Conservation (phyloP, 2,888 invertebrate genomes). For the Epiblema foenella region DNA sequence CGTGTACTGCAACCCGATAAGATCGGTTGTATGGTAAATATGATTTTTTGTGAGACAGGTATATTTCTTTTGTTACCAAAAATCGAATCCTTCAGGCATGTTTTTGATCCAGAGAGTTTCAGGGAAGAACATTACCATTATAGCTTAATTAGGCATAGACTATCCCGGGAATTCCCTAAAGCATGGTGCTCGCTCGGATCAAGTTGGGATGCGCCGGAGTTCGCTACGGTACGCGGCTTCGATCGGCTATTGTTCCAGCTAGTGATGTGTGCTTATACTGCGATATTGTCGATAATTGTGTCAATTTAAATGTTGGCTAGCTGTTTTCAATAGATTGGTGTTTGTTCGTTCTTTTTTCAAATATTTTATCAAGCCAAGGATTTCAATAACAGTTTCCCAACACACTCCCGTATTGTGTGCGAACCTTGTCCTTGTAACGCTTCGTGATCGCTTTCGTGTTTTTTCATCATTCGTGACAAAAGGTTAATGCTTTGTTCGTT, state of each 20-base stretch:
- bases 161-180: slow-evolving; percentile 44
- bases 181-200: slow-evolving; percentile 56
- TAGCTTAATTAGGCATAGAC: neutral
- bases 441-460: slow-evolving; percentile 40
- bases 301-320: too few relatives aligned
- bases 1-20: neutral
- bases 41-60: neutral
- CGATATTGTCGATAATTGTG: slow-evolving; percentile 55
- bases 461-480: slow-evolving; percentile 38
- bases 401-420: slow-evolving; percentile 32
- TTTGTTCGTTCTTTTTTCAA: neutral
- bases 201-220: slow-evolving; percentile 71
- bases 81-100: too few relatives aligned
- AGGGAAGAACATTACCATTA: neutral
- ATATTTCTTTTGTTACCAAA: too few relatives aligned
- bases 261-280: slow-evolving; percentile 55
- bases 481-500: slow-evolving; percentile 21
- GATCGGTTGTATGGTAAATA: neutral
- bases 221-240: slow-evolving; percentile 68
- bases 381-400: slow-evolving; percentile 41
- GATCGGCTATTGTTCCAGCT: slow-evolving; percentile 74
- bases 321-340: neutral
- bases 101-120: too few relatives aligned
- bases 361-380: slow-evolving; percentile 22
- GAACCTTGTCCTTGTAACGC: slow-evolving; percentile 43